Evolutionary conservation across 2,888 invertebrate genomes (phyloP).

Genomic region (Charanyca ferruginea): DNA sequence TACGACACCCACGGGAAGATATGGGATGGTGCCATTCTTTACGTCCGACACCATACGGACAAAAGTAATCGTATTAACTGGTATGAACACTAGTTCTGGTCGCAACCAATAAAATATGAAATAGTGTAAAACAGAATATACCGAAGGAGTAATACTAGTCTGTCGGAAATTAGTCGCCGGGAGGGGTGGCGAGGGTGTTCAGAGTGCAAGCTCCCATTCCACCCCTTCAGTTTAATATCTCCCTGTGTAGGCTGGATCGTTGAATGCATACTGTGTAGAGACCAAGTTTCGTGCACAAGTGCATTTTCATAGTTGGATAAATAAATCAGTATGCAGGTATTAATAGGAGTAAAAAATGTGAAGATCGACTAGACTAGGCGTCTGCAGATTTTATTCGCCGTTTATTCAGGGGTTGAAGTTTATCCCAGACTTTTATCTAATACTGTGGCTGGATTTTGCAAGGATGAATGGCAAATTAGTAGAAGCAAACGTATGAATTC

Average conservation of each 20-base stretch:
- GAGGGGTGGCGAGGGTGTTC: slow-evolving; percentile 71
- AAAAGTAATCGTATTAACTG: too few species aligned
- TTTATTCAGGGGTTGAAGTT: slow-evolving; percentile 29
- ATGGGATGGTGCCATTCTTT: too few species aligned
- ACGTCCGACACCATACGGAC: too few species aligned
- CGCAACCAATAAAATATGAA: slow-evolving; percentile 76
- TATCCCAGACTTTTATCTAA: slow-evolving; percentile 32
- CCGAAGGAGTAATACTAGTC: slow-evolving; percentile 75
- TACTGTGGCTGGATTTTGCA: slow-evolving; percentile 24
- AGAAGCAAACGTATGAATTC: slow-evolving; percentile 20
- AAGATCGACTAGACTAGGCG: slow-evolving; percentile 21
- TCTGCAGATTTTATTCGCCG: slow-evolving; percentile 34
- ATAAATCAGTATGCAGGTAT: slow-evolving; percentile 71
- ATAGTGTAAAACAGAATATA: slow-evolving; percentile 75
- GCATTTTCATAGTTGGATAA: slow-evolving; percentile 80
- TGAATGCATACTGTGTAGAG: slow-evolving; percentile 74
- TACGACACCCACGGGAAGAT: too few species aligned
- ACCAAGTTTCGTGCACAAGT: slow-evolving; percentile 81
- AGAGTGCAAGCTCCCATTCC: slow-evolving; percentile 73
- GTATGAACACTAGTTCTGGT: slow-evolving; percentile 22
- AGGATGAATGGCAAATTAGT: slow-evolving; percentile 14
- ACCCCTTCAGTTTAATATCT: slow-evolving; percentile 74
- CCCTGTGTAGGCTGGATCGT: slow-evolving; percentile 77
- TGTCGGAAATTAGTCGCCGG: slow-evolving; percentile 90
- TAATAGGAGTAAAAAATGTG: slow-evolving; percentile 37